Conservation (phyloP, 2,797 vertebrate genomes). For the Peromyscus aztecus region DNA sequence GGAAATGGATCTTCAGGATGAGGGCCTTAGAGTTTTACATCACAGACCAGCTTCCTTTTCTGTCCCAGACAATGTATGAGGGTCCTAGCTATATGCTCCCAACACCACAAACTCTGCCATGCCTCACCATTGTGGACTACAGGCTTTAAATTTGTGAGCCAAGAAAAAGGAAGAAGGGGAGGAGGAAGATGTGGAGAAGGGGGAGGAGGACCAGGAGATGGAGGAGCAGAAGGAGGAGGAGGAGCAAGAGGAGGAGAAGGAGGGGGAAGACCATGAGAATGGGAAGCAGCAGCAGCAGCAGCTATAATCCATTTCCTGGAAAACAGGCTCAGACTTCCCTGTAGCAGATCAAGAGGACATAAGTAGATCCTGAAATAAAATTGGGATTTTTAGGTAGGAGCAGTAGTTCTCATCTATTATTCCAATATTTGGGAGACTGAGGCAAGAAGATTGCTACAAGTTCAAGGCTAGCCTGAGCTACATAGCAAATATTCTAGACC, state of each 20-base stretch:
- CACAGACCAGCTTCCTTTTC: not conserved
- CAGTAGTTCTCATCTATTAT: not conserved
- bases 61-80: not conserved
- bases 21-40: not conserved
- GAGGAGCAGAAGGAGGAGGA: not conserved
- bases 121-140: not conserved
- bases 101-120: not conserved
- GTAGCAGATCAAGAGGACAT: not conserved
- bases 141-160: not conserved
- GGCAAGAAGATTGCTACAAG: not conserved
- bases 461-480: not conserved
- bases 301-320: not conserved
- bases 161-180: not conserved
- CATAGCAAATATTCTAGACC: not conserved
- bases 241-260: not conserved
- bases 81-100: not conserved
- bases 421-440: not conserved
- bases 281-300: not conserved
- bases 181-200: not conserved
- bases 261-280: not conserved
- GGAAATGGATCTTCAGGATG: not conserved
- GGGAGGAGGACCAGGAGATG: no score
- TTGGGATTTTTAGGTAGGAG: not conserved
- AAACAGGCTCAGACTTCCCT: not conserved
- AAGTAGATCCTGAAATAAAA: not conserved